Base-by-base conservation (phyloP, 2,113 vertebrate species). In the Muscicapa adusta region DNA sequence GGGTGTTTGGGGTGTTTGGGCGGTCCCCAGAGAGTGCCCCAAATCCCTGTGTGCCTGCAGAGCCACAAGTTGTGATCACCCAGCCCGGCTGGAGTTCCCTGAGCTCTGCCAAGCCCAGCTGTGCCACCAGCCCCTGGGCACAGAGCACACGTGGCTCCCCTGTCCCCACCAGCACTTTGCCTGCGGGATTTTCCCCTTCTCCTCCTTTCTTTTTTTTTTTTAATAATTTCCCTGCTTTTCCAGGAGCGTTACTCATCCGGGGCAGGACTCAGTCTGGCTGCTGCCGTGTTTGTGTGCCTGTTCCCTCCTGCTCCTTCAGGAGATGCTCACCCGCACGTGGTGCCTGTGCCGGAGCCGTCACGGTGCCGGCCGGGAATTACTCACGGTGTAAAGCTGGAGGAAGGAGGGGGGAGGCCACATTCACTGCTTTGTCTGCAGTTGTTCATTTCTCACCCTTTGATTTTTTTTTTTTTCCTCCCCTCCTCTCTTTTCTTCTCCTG, bases 351-450 rank as follows among this genome's bases (percentile, higher is more conserved):
- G 87, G 89, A 87, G 91, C 51, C 74, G 23, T 65, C 93, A 42
- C 66, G 72, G 81, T 67, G 95, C 88, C 22, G 91, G 81, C 38
- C 8, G 25, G 85, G 92, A 82, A 94, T 97, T 96, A 95, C 89
- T 93, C 92, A 87, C 14, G 78, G 88, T 45, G 93, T 54, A 89
- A 85, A 91, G 86, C 14, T 51, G 51, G 81, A 61, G 89, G 74
- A 67, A n/a, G 83, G 85, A 74, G 83, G 65, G 65, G 91, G 63
- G 65, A 80, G 68, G 75, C 75, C 67, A 47, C 47, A 24, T 28
- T 73, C 3, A 8, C 71, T 3, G 67, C 88, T 94, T 88, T 88
- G 91, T 93, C 96, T 94, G 82, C 90, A 85, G 92, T 95, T 91
- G 87, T 88, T 91, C 80, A 4, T 86, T 92, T 91, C 85, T 81